Evolutionary conservation across 1,140 invertebrate species (phyloP).

Genomic region (Rhizoglyphus robini): DNA sequence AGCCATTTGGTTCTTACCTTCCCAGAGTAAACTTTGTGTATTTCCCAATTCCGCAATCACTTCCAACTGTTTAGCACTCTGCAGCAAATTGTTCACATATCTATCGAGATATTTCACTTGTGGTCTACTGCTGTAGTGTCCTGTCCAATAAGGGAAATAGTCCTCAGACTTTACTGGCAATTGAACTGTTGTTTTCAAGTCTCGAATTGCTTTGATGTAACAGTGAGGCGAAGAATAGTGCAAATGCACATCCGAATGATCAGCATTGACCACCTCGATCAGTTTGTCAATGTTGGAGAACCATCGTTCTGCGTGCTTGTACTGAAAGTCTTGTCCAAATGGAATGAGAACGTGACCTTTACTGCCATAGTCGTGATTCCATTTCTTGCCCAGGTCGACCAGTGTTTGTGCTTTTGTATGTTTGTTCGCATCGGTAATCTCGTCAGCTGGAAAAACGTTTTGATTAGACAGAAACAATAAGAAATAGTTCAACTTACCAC

Average conservation of each 20-base stretch:
- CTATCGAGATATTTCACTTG: slow-evolving; percentile 39
- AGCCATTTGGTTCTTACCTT: slow-evolving; percentile 16
- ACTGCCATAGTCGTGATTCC: slow-evolving; percentile 9
- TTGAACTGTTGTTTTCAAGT: slow-evolving; percentile 42
- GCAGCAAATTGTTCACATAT: slow-evolving; percentile 57
- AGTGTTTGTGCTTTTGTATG: background rate
- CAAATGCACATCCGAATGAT: slow-evolving; percentile 40
- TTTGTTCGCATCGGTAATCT: slow-evolving; percentile 16
- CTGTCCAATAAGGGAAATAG: slow-evolving; percentile 64
- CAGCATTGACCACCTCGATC: slow-evolving; percentile 47
- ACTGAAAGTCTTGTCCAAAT: slow-evolving; percentile 15
- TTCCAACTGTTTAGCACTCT: slow-evolving; percentile 48
- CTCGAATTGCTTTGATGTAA: slow-evolving; percentile 48
- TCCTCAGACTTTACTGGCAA: slow-evolving; percentile 50
- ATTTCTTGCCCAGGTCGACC: background rate
- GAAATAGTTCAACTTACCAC: background rate
- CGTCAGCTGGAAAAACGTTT: slow-evolving; percentile 6
- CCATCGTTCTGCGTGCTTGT: slow-evolving; percentile 50
- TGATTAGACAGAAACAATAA: too few species aligned
- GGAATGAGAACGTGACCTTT: slow-evolving; percentile 19
- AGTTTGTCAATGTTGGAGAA: slow-evolving; percentile 72
- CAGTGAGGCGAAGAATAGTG: slow-evolving; percentile 61
- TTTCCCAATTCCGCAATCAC: slow-evolving; percentile 10
- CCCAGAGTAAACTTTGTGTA: background rate
- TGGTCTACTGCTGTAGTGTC: slow-evolving; percentile 50